Conservation (phyloP, 2,888 invertebrate genomes). For the Adela reaumurella region DNA sequence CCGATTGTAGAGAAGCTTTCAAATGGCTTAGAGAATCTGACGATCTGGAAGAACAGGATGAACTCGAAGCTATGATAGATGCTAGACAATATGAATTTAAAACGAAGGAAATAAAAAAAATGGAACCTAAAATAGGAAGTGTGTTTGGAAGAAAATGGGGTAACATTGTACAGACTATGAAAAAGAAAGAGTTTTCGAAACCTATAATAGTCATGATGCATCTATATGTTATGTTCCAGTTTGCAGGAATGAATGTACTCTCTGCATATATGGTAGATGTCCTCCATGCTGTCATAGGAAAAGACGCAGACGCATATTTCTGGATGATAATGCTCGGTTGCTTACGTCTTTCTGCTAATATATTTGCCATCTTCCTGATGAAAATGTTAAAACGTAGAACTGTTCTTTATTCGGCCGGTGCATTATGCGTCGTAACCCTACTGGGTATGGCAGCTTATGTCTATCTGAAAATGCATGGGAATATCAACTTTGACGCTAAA, state of each 20-base stretch:
- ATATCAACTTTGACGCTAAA: conserved; percentile 20
- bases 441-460: conserved; percentile 25
- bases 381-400: conserved; percentile 32
- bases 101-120: background rate
- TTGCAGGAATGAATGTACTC: conserved; percentile 26
- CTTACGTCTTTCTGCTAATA: conserved; percentile 31
- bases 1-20: conserved; percentile 52
- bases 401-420: conserved; percentile 24
- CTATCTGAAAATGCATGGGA: too few relatives aligned
- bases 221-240: conserved; percentile 25
- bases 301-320: conserved; percentile 22
- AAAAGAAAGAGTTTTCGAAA: conserved; percentile 48
- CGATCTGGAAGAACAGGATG: conserved; percentile 30
- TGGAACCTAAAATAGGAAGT: background rate
- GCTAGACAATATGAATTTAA: conserved; percentile 13
- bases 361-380: conserved; percentile 29
- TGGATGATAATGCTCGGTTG: conserved; percentile 29
- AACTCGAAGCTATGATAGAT: conserved; percentile 30
- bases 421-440: conserved; percentile 23
- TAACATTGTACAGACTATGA: conserved; percentile 17
- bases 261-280: conserved; percentile 28
- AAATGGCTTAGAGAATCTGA: conserved; percentile 51
- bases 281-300: conserved; percentile 26
- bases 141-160: background rate
- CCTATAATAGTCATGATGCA: conserved; percentile 38